Conservation (phyloP, 2,113 vertebrate genomes). For the Muntiacus muntjak region DNA sequence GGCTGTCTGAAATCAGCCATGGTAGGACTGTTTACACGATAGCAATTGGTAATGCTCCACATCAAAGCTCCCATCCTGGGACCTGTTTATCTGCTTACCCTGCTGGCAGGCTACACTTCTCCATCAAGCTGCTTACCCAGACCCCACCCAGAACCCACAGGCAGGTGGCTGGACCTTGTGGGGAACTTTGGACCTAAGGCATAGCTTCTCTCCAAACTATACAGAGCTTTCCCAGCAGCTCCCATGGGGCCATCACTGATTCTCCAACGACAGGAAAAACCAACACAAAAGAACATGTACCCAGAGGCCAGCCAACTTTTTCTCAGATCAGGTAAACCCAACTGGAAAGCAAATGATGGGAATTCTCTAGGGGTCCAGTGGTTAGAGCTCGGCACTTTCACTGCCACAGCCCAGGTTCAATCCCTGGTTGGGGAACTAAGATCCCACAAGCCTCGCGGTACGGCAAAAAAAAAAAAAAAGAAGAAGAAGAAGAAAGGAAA, state of each 20-base stretch:
- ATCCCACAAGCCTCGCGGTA: not conserved
- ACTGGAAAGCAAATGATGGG: not conserved
- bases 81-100: not conserved
- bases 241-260: not conserved
- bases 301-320: not conserved
- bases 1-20: not conserved
- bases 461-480: not conserved
- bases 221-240: not conserved
- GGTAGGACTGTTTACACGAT: not conserved
- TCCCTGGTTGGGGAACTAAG: not conserved
- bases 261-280: not conserved
- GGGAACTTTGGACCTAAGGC: not conserved
- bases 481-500: not conserved
- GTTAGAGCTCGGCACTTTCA: fast-evolving
- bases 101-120: not conserved
- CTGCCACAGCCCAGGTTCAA: not conserved
- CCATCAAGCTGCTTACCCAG: not conserved
- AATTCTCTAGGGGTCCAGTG: not conserved
- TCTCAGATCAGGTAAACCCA: not conserved
- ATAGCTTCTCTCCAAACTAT: not conserved
- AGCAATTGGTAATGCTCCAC: not conserved
- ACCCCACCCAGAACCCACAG: not conserved
- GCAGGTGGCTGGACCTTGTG: not conserved
- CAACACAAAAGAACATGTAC: not conserved
- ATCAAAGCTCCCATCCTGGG: not conserved